Evolutionary conservation across 1,140 invertebrate genomes (phyloP), one percentile per base, ranked within the genome.

Genomic region (Macrocentrus cingulum): DNA sequence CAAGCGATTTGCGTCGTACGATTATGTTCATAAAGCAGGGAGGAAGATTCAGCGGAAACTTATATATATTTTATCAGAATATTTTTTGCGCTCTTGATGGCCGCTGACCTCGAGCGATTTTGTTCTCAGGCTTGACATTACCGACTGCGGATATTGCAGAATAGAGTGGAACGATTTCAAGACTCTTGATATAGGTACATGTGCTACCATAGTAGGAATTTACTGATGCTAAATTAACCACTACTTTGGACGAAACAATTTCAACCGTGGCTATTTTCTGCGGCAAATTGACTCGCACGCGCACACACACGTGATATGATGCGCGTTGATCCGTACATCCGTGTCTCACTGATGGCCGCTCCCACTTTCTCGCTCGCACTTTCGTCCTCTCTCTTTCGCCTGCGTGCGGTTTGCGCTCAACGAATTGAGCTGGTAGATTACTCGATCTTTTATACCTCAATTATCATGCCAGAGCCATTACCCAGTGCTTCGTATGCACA

Each of bases 371-470:
- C 25, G 34, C 32, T 39, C 36, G 15, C n/a, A 29, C 16, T 45
- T 11, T 39, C 37, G 18, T 41, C 55, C 45, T 19, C 25, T 23
- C 44, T 34, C 16, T 9, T 42, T 55, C 37, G 11, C 42, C 22
- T 41, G 2, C 16, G 39, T 45, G 42, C 22, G 45, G 11, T 11
- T 48, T n/a, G 11, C 52, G 25, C 61, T 60, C 48, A 46, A 45
- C 53, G 49, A 68, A 63, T 67, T 63, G 58, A 41, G 42, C 49
- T 22, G 49, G 56, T 8, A 70, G 56, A 72, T 72, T 72, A 63
- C 64, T 69, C 64, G 63, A 73, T 73, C 69, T 67, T 68, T 73
- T 70, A 70, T 71, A 64, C 67, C 70, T 68, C 67, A 67, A 73
- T 70, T 73, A 74, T 72, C 63, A 71, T 75, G 64, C 67, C 67